These are phyloP conservation scores for Myodes glareolus DNA, from an alignment of 2,113 vertebrate genomes.

Conservation along the genomic window DNA sequence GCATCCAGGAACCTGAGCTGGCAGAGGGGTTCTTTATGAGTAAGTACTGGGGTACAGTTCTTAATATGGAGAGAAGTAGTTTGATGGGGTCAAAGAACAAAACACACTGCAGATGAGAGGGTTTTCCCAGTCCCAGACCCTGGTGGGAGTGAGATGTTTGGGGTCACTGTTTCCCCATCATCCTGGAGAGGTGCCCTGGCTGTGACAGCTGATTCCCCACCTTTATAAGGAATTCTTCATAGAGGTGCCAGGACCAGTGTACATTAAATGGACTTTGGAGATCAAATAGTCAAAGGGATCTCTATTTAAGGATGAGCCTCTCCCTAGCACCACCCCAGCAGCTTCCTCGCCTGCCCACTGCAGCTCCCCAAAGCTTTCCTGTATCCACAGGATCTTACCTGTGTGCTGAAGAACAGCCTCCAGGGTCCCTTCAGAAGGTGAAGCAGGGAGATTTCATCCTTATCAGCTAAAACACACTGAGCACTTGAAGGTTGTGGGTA, in stretches of 20 bases:
- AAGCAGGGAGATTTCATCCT: neutral
- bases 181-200: neutral
- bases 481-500: neutral
- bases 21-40: neutral
- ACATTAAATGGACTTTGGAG: neutral
- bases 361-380: neutral
- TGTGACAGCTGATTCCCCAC: neutral
- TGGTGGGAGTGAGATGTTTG: neutral
- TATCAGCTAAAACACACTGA: neutral
- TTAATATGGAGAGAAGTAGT: neutral
- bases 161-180: neutral
- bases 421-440: neutral
- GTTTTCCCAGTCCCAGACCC: neutral
- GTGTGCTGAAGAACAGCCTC: neutral
- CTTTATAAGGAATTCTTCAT: neutral
- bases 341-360: neutral
- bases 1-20: neutral
- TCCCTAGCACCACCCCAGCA: neutral
- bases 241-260: neutral
- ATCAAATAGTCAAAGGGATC: neutral
- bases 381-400: neutral
- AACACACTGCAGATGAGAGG: neutral
- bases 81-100: neutral
- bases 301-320: neutral
- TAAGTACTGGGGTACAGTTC: slow-evolving; percentile 29